phyloP scores from a whole-genome alignment of 1,140 invertebrate genomes.

The Drosophila arawakana region DNA sequence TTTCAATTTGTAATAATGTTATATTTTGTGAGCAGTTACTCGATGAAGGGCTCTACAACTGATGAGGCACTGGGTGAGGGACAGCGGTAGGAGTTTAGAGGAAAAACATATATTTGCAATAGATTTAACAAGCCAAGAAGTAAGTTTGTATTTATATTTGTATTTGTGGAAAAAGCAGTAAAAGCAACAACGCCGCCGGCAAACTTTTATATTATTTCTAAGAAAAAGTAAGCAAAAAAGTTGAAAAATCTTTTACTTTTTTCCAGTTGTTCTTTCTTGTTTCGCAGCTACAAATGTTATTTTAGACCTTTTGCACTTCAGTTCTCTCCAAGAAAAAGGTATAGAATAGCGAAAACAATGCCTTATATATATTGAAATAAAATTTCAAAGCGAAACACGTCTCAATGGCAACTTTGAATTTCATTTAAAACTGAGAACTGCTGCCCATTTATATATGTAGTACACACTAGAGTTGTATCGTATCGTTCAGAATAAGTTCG shows the following conservation, averaged over 20 bases:
- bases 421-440: neutral
- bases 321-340: neutral
- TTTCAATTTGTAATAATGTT: slow-evolving; percentile 77
- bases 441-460: neutral
- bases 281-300: slow-evolving; percentile 49
- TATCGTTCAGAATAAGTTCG: no score
- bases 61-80: neutral
- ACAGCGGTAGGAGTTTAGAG: neutral
- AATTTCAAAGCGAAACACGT: neutral
- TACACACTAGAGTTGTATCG: no score
- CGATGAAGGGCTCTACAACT: slow-evolving; percentile 1
- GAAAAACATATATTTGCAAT: slow-evolving; percentile 66
- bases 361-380: neutral
- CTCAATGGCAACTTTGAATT: slow-evolving; percentile 3
- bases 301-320: slow-evolving; percentile 49
- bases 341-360: slow-evolving; percentile 28
- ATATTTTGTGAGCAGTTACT: slow-evolving; percentile 62
- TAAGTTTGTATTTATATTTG: slow-evolving; percentile 50
- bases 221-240: slow-evolving; percentile 29
- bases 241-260: slow-evolving; percentile 18
- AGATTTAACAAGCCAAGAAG: slow-evolving; percentile 75
- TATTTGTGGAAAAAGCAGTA: slow-evolving; percentile 43
- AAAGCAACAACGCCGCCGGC: slow-evolving; percentile 39
- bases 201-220: slow-evolving; percentile 51
- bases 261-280: neutral